Base-by-base conservation (phyloP, 2,888 invertebrate species). In the Pediacus dermestoides region DNA sequence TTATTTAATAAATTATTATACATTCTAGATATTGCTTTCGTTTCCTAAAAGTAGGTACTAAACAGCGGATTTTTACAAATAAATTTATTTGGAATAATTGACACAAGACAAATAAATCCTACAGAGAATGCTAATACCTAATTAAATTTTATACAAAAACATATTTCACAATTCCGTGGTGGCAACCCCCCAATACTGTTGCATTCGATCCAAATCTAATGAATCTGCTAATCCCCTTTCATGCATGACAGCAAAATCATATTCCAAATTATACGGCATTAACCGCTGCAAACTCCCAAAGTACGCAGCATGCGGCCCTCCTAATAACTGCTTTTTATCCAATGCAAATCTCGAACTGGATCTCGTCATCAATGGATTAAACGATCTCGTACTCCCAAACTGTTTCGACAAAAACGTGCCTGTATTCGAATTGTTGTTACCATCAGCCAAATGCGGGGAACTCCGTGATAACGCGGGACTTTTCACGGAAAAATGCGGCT, bases 171-270 rank as follows among this genome's bases (percentile, higher is more conserved):
- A 68, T 67, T 89, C 89, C 0, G 89, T 90, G 1, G 89, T 89
- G 8, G 89, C 88, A 28, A 90, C 88, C 33, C 88, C 89, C 90
- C 90, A 90, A 68, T 90, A 90, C 57, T 89, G 88, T 54, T 88
- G 85, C 85, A 90, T 88, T 36, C 90, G 77, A 60, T 89, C 88
- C 45, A 86, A 78, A 59, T 89, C 89, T 46, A 85, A 68, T 0
- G 87, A 88, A 59, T 89, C 88, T 52, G 81, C 75, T 34, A 78
- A 75, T 18, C 78, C 74, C 53, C 87, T 76, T 63, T 89, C 89
- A 61, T 87, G 85, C 64, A 87, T 87, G 14, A 86, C 82, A 22
- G 85, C 82, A 66, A 88, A 88, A 66, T 88, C 88, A 58, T 88
- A 88, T 60, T 88, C 88, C 58, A 88, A 75, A 66, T 82, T 82